phyloP scores from a whole-genome alignment of 2,113 vertebrate genomes.

The Pithys albifrons region DNA sequence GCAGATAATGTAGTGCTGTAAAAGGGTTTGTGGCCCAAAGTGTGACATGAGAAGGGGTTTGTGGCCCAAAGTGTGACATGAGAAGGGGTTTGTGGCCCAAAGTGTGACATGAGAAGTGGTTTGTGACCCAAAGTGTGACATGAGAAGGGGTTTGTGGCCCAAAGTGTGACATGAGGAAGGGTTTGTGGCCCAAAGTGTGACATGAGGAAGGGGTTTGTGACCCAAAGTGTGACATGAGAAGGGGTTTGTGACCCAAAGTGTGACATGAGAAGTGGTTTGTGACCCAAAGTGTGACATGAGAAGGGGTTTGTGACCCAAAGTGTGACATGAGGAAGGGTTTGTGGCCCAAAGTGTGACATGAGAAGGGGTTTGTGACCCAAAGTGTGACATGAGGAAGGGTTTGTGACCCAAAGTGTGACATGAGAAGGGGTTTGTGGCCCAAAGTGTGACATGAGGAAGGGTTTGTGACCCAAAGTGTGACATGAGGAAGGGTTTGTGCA shows the following conservation, averaged over 20 bases:
- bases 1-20: no score
- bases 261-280: background rate
- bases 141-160: background rate
- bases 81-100: background rate
- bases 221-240: background rate
- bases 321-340: background rate
- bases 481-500: background rate
- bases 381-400: background rate
- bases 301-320: background rate
- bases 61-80: background rate
- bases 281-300: background rate
- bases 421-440: background rate
- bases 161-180: background rate
- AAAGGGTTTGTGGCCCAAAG: no score
- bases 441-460: no score
- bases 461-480: background rate
- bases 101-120: background rate
- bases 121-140: background rate
- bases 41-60: background rate
- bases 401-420: background rate
- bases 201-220: background rate
- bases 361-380: background rate
- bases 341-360: background rate
- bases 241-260: background rate
- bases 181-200: background rate